Evolutionary conservation across 2,797 vertebrate species (phyloP).

Genomic region (Psittacula derbiana): DNA sequence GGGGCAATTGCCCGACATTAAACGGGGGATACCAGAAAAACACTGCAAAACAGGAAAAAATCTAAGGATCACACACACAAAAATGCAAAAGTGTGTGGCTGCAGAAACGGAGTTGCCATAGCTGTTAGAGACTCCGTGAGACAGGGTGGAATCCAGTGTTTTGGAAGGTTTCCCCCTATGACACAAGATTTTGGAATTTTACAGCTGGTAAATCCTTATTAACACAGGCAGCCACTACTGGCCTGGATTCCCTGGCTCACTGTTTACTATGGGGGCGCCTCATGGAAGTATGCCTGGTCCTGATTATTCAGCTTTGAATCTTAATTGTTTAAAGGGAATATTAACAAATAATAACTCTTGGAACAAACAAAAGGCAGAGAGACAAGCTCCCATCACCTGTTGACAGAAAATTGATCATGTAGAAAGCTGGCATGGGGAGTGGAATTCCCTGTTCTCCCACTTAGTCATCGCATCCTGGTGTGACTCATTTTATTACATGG

Average conservation of each 20-base stretch:
- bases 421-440: conserved; percentile 77
- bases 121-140: conserved; percentile 68
- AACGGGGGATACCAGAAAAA: conserved; percentile 75
- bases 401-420: conserved; percentile 82
- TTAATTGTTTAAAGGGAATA: conserved; percentile 76
- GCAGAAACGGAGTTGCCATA: conserved; percentile 77
- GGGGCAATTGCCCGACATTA: neutral
- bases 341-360: conserved; percentile 73
- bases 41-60: conserved; percentile 81
- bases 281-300: conserved; percentile 67
- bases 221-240: conserved; percentile 83
- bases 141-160: conserved; percentile 85
- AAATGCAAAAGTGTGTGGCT: conserved; percentile 61
- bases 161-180: conserved; percentile 88
- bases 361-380: conserved; percentile 74
- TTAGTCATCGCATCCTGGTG: conserved; percentile 90
- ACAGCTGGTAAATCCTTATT: conserved; percentile 88
- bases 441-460: conserved; percentile 89
- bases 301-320: conserved; percentile 73
- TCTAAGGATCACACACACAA: conserved; percentile 65
- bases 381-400: conserved; percentile 81
- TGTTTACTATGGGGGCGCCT: conserved; percentile 71
- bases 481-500: conserved; percentile 84
- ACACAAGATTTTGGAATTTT: conserved; percentile 88
- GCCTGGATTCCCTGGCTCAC: conserved; percentile 76